These are phyloP conservation scores for Thamnophis elegans DNA, from an alignment of 2,797 vertebrate genomes.

Conservation along the genomic window DNA sequence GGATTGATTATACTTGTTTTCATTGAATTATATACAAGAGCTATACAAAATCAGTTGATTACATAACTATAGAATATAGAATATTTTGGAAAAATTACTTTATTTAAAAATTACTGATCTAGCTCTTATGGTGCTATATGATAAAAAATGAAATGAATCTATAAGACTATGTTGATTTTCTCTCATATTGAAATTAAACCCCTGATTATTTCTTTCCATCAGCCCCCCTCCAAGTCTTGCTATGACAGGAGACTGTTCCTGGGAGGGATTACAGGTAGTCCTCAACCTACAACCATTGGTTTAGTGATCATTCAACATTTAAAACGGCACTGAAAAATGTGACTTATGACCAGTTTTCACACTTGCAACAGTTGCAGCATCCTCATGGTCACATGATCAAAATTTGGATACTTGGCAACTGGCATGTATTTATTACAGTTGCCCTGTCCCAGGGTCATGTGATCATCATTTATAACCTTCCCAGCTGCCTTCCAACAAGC, in stretches of 20 bases:
- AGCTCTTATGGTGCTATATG: neutral
- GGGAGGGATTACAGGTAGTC: neutral
- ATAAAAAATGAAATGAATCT: neutral
- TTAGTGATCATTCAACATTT: neutral
- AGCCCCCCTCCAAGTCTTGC: neutral
- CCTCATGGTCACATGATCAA: neutral
- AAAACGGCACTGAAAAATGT: neutral
- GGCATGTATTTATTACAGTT: neutral
- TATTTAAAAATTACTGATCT: too few relatives aligned
- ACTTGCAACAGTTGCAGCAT: neutral
- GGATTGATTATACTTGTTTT: neutral
- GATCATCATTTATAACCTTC: too few relatives aligned
- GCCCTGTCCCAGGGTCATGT: too few relatives aligned
- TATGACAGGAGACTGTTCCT: neutral
- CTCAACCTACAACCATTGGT: neutral
- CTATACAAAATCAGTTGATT: neutral
- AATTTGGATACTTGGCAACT: neutral
- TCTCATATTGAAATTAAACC: neutral
- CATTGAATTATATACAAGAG: neutral
- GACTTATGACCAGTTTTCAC: neutral
- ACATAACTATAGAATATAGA: neutral
- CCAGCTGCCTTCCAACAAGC: too few relatives aligned
- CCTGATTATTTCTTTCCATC: neutral
- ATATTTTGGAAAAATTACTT: neutral
- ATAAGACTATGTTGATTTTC: neutral